Evolutionary conservation across 2,113 vertebrate species (phyloP), one percentile per base, ranked within the genome.

Genomic region (Microcebus griseorufus): DNA sequence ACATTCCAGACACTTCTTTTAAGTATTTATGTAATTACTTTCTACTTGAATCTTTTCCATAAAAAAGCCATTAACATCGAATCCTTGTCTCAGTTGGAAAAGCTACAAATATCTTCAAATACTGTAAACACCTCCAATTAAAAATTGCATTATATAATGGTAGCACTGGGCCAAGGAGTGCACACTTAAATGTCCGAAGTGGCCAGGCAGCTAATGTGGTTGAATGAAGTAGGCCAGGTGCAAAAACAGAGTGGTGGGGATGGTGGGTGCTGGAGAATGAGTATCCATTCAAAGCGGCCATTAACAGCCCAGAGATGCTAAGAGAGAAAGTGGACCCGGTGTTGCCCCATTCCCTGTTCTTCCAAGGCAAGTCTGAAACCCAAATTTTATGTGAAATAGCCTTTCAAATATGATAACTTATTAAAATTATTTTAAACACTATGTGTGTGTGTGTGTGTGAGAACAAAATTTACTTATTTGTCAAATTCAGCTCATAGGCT

Each of bases 11-110:
- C 51, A 72, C 67, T 90, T 58, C 79, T 80, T 95, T 96, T 69
- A 97, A 93, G 88, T 95, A 89, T 95, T 86, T 88, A 95, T 51
- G 48, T 80, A 95, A 95, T 6, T 78, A 95, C 22, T 96, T 94
- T 85, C 29, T 13, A 86, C 67, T 81, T 83, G 73, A 94, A 58
- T 93, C 25, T 94, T 93, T 95, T 82, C 60, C 79, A 91, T 72
- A 88, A 92, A 72, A 60, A 85, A 91, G 45, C 32, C 65, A 73
- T 88, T 78, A 92, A 79, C 67, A 89, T 12, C 6, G 45, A 97
- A 93, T 67, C 72, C 69, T 94, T 94, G 42, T 69, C n/a, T 92
- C 27, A 62, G 53, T 82, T 75, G 69, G 94, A 73, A 95, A 96
- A 60, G 34, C 94, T 83, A 67, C n/a, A 95, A 64, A 86, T 84